Evolutionary conservation across 2,113 vertebrate genomes (phyloP).

Genomic region (Neolamprologus kungweensis): DNA sequence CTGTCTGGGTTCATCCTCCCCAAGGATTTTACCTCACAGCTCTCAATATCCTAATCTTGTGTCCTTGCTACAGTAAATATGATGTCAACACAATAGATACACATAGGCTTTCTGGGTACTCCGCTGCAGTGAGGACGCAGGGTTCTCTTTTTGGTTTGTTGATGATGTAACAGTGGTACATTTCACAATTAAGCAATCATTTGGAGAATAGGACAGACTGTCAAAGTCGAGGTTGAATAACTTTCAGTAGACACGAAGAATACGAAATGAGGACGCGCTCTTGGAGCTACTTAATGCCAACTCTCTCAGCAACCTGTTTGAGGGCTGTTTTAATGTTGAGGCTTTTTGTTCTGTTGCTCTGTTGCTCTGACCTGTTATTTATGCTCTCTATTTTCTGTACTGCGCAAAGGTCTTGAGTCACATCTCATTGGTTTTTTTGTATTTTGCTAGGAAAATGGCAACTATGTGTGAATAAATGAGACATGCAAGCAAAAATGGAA

Average conservation of each 20-base stretch:
- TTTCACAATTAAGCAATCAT: neutral
- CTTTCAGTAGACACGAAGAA: neutral
- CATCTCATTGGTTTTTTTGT: rapidly evolving
- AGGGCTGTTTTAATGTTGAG: neutral
- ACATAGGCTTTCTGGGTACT: neutral
- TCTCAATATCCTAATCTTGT: neutral
- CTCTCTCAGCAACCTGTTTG: neutral
- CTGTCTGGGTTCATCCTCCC: neutral
- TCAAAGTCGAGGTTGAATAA: neutral
- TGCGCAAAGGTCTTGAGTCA: neutral
- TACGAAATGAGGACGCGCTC: neutral
- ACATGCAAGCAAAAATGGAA: neutral
- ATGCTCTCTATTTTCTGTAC: neutral
- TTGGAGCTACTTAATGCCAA: neutral
- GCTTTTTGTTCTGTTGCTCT: neutral
- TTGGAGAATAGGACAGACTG: neutral
- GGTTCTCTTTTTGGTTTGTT: neutral
- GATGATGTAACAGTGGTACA: neutral
- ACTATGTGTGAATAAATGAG: neutral
- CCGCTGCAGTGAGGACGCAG: neutral
- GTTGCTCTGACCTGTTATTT: neutral
- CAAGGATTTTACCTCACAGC: neutral
- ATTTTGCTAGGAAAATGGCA: neutral
- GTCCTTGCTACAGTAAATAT: neutral
- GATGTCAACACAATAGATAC: neutral